Base-by-base conservation (phyloP, 2,888 invertebrate genomes). In the Myopa testacea region DNA sequence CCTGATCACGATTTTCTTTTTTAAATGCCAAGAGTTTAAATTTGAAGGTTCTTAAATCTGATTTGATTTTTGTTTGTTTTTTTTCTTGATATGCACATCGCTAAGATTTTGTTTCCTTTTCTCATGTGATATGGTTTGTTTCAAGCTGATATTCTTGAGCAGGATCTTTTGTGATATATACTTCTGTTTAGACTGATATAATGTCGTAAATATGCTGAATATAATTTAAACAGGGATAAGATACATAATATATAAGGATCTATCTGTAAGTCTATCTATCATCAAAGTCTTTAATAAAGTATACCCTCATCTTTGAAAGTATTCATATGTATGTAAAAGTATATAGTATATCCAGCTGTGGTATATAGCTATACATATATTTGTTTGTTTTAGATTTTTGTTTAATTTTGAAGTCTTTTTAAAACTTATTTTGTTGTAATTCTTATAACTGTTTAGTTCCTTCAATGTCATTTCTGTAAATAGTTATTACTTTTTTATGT, bases 61-160 rank as follows among this genome's bases (percentile, higher is more conserved):
- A 45, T 8, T 45, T 45, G 45, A 40, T 6, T 40, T 40, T 40
- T 40, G 5, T 8, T 8, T 8, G 5, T 40, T 45, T 45, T 3
- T 45, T 10, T 10, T 45, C 7, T 6, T 45, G 45, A 45, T 45
- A 45, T 45, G 45, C 6, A 14, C 14, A 4, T 55, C 16, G n/a
- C 55, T 55, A 5, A 5, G n/a, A n/a, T n/a, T 55, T n/a, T 55
- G 16, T 37, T 45, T 62, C 68, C 60, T 6, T 71, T 50, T 69
- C 16, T 5, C 34, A 14, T 16, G 14, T 65, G 65, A 65, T 65
- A 75, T 75, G 75, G 40, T 67, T 63, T 68, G 75, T 75, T 75
- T 58, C 75, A 75, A 68, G 68, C 75, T 75, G 75, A 75, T 75
- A 75, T 75, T 68, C 70, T 70, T 70, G 55, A 52, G 67, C 40